phyloP scores from a whole-genome alignment of 2,113 vertebrate genomes.

The Probosciger aterrimus region DNA sequence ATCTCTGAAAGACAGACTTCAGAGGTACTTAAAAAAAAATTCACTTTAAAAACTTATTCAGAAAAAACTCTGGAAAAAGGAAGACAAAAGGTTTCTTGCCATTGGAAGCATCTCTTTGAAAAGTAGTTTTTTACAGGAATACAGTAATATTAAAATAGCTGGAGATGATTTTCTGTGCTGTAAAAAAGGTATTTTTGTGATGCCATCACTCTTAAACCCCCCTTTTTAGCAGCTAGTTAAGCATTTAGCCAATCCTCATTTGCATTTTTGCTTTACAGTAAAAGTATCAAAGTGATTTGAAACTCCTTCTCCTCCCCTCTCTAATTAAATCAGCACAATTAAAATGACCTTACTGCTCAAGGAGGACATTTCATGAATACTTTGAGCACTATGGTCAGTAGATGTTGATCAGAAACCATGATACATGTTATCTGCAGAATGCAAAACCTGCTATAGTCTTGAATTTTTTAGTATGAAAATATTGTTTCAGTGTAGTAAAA shows the following conservation, averaged over 20 bases:
- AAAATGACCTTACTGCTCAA: not conserved
- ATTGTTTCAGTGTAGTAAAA: not conserved
- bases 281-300: not conserved
- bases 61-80: not conserved
- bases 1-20: not conserved
- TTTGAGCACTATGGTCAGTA: not conserved
- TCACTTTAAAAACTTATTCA: not conserved
- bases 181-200: not conserved
- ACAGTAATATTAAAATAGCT: not conserved
- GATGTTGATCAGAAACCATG: not conserved
- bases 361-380: not conserved
- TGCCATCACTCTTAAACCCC: not conserved
- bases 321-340: not conserved
- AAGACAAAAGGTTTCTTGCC: not conserved
- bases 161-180: not conserved
- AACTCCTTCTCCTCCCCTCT: not conserved
- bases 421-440: not conserved
- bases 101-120: not conserved
- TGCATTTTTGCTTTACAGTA: not conserved
- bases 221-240: not conserved
- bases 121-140: not conserved
- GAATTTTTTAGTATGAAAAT: not conserved
- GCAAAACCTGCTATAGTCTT: not conserved
- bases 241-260: not conserved
- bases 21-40: not conserved